These are phyloP conservation scores for Andrena bucephala DNA, from an alignment of 2,888 invertebrate genomes.

Conservation along the genomic window DNA sequence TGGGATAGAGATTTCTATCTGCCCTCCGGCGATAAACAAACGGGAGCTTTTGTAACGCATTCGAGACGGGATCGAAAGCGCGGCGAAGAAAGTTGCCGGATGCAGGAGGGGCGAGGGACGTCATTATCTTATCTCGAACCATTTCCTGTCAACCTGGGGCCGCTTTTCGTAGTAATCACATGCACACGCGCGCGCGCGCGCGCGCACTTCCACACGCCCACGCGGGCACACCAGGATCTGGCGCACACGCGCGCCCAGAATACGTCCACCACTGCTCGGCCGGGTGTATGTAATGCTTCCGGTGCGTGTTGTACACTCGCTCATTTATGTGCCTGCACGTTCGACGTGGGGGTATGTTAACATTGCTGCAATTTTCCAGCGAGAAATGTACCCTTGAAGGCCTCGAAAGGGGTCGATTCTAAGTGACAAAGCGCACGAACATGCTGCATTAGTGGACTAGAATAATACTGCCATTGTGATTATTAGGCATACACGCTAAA, in stretches of 20 bases:
- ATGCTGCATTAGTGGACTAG: no score
- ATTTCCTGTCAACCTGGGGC: slow-evolving; percentile 82
- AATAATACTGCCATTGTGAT: no score
- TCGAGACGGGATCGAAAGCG: slow-evolving; percentile 38
- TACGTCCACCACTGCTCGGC: slow-evolving; percentile 62
- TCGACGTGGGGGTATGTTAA: slow-evolving; percentile 14
- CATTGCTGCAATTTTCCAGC: slow-evolving; percentile 2
- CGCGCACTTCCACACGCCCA: slow-evolving; percentile 31
- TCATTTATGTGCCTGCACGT: slow-evolving; percentile 9
- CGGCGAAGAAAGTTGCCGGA: slow-evolving; percentile 79
- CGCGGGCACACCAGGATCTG: slow-evolving; percentile 24
- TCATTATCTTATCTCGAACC: slow-evolving; percentile 82
- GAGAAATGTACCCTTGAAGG: slow-evolving; percentile 2
- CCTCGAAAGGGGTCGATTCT: no score
- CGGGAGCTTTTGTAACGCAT: slow-evolving; percentile 55
- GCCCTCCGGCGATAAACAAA: slow-evolving; percentile 42
- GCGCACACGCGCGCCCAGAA: slow-evolving; percentile 22
- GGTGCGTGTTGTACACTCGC: slow-evolving; percentile 51
- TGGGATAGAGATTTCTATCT: slow-evolving; percentile 36
- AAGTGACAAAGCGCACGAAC: no score
- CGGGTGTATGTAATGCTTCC: slow-evolving; percentile 70
- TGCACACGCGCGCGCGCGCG: slow-evolving; percentile 34
- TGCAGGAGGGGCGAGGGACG: slow-evolving; percentile 74
- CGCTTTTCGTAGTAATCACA: slow-evolving; percentile 76
- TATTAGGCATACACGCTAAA: no score